Evolutionary conservation across 2,888 invertebrate species (phyloP).

Genomic region (Caradrina clavipalpis): DNA sequence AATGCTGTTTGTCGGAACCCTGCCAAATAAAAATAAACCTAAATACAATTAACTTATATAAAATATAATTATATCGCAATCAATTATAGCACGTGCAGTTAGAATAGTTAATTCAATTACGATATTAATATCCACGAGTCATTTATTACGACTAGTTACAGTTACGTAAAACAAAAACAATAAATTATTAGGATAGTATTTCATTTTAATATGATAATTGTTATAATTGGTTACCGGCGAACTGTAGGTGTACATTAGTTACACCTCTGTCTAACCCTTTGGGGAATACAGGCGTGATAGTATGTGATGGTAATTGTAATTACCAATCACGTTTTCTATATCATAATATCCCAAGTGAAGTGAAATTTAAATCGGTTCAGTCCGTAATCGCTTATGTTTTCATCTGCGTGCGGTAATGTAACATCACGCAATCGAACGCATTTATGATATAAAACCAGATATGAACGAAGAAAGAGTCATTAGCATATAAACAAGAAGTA

Average conservation of each 20-base stretch:
- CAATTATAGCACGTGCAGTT: background rate
- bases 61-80: background rate
- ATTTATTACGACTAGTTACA: background rate
- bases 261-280: too few relatives aligned
- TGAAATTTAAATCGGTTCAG: slow-evolving; percentile 39
- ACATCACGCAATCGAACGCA: slow-evolving; percentile 61
- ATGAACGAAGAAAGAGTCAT: slow-evolving; percentile 51
- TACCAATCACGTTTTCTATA: slow-evolving; percentile 11
- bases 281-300: too few relatives aligned
- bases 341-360: slow-evolving; percentile 22
- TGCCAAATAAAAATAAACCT: too few relatives aligned
- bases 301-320: too few relatives aligned
- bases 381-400: slow-evolving; percentile 49
- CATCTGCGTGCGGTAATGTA: slow-evolving; percentile 54
- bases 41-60: background rate
- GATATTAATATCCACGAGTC: background rate
- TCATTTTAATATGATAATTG: background rate
- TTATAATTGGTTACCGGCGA: too few relatives aligned
- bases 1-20: too few relatives aligned
- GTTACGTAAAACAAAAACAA: slow-evolving; percentile 3
- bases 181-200: background rate
- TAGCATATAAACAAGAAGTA: slow-evolving; percentile 54
- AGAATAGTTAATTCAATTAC: background rate
- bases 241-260: too few relatives aligned
- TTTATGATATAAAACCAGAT: slow-evolving; percentile 54